Evolutionary conservation across 2,888 invertebrate genomes (phyloP).

Genomic region (Coenonympha arcania): DNA sequence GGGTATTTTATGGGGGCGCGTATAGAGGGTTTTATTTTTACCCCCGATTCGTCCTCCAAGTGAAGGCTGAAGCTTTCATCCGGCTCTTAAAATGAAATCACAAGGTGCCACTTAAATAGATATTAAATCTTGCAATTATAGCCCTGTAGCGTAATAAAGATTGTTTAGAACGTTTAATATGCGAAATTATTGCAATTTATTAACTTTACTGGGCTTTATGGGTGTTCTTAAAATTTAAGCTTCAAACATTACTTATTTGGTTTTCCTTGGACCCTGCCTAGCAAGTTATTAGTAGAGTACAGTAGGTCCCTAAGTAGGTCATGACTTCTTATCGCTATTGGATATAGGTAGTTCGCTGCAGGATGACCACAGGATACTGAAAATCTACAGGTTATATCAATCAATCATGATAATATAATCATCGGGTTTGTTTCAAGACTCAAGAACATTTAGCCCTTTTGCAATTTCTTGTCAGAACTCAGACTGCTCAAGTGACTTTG

Average conservation of each 20-base stretch:
- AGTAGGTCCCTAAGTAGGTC: no score
- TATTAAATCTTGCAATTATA: constrained; percentile 16
- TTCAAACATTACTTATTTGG: no score
- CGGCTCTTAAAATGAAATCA: constrained; percentile 16
- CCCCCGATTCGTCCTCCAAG: constrained; percentile 8
- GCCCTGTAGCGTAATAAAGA: constrained; percentile 12
- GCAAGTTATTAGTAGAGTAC: no score
- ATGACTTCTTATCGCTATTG: no score
- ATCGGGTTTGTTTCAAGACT: no score
- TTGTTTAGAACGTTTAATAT: constrained; percentile 11
- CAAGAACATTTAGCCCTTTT: no score
- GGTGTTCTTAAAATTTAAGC: not conserved
- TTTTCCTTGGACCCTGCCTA: not conserved
- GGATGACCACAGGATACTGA: no score
- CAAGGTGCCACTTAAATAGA: constrained; percentile 15
- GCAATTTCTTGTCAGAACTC: no score
- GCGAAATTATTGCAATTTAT: constrained; percentile 7
- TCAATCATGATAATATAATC: no score
- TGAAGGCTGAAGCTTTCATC: constrained; percentile 14
- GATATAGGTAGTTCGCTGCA: no score
- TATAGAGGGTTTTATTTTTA: constrained; percentile 15
- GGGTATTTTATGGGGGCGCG: constrained; percentile 14
- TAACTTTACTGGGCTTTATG: not conserved
- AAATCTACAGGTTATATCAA: no score
- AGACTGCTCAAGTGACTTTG: no score